These are phyloP conservation scores for Poecilus cupreus DNA, from an alignment of 2,888 invertebrate species.

Conservation along the genomic window DNA sequence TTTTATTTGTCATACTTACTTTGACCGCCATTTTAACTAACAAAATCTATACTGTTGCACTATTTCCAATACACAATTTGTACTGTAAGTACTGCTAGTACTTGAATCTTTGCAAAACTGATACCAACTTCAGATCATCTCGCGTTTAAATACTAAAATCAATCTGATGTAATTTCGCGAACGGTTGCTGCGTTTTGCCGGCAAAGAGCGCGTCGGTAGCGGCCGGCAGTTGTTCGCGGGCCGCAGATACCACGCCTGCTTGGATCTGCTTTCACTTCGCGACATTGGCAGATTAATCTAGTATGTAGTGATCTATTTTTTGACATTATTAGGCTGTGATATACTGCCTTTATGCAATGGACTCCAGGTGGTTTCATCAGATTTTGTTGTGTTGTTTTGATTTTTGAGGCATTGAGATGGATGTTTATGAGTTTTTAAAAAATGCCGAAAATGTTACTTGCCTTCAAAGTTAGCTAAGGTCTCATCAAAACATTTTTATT, in stretches of 20 bases:
- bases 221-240: background rate
- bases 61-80: background rate
- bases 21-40: conserved; percentile 34
- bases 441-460: too few species aligned
- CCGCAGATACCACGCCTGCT: conserved; percentile 7
- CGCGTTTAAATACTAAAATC: conserved; percentile 27
- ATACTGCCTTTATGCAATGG: conserved; percentile 23
- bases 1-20: conserved; percentile 30
- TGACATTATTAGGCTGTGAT: conserved; percentile 17
- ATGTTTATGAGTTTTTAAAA: background rate
- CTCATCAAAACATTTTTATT: too few species aligned
- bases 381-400: background rate
- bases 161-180: conserved; percentile 35
- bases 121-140: background rate
- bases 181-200: background rate
- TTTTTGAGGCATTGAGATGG: background rate
- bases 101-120: background rate
- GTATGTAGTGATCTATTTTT: conserved; percentile 11
- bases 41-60: background rate
- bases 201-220: background rate
- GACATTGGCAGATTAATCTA: conserved; percentile 12
- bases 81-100: background rate
- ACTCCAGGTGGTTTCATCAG: background rate
- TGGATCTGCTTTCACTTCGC: conserved; percentile 34
- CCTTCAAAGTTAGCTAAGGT: too few species aligned